Base-by-base conservation (phyloP, 1,140 invertebrate species). In the Mylabris phalerata region DNA sequence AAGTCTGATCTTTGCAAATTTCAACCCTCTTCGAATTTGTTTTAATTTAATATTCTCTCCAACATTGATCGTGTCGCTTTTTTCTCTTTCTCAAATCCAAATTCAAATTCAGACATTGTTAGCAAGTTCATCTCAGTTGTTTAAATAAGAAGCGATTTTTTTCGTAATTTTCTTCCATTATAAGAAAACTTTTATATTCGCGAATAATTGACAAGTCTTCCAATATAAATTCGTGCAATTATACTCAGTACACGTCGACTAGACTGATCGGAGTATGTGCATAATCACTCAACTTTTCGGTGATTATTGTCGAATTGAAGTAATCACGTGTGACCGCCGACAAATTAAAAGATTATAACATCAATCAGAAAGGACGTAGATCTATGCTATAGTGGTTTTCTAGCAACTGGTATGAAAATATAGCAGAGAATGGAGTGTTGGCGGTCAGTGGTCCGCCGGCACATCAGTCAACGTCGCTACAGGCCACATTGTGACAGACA, bases 271-370 rank as follows among this genome's bases (percentile, higher is more conserved):
- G 19, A 19, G 19, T 1, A 19, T 19, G 19, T 19, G 19, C 1
- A 19, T 19, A 19, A 19, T 19, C 19, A 19, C 19, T 19, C 19
- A 19, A 19, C 19, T 19, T 19, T 19, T 19, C 19, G 32, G 32
- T 32, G 32, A 32, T 32, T 32, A 32, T 32, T 32, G 5, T 26
- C 26, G 51, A 46, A 54, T 46, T 54, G 51, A 54, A 54, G 51
- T 32, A 54, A 46, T 54, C 51, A 55, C 24, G 52, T 55, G 52
- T 55, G 52, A 55, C 45, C 52, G 1, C 45, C 45, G 10, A 43
- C 52, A 55, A 55, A 55, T 55, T 55, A 55, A 55, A 55, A 55
- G 52, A 55, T 55, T 55, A 55, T 55, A 55, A 55, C 52, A 55
- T 55, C 52, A 55, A 55, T 55, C 52, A 55, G 52, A 55, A 47